Conservation (phyloP, 2,888 invertebrate genomes). For the Spodoptera picta region DNA sequence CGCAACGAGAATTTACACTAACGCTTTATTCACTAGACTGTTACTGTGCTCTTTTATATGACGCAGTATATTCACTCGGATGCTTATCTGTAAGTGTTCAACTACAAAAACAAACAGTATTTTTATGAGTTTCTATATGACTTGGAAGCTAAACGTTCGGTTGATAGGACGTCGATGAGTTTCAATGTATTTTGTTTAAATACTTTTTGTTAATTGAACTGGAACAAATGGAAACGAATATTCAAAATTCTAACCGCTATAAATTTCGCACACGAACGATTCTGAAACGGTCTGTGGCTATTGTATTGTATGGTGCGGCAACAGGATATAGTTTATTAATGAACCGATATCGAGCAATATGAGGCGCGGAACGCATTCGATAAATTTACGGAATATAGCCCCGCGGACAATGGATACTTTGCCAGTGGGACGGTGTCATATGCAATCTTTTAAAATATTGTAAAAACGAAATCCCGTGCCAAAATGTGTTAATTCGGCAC, state of each 20-base stretch:
- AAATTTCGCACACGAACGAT: constrained; percentile 72
- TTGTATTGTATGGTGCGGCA: constrained; percentile 72
- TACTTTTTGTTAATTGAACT: constrained; percentile 55
- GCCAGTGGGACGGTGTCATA: constrained; percentile 66
- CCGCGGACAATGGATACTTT: constrained; percentile 73
- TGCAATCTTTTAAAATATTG: constrained; percentile 77
- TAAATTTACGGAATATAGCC: constrained; percentile 75
- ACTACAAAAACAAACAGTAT: constrained; percentile 20
- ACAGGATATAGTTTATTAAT: constrained; percentile 81
- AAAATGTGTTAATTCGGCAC: constrained; percentile 79
- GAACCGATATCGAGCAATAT: constrained; percentile 78
- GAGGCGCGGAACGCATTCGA: constrained; percentile 71
- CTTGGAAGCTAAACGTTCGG: constrained; percentile 8
- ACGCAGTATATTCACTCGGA: constrained; percentile 16
- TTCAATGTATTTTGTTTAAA: constrained; percentile 14
- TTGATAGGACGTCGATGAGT: constrained; percentile 15
- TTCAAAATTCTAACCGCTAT: constrained; percentile 73
- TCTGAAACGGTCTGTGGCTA: constrained; percentile 71
- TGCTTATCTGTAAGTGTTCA: constrained; percentile 36
- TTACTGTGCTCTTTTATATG: constrained; percentile 30
- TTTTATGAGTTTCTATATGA: constrained; percentile 9
- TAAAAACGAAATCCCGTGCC: constrained; percentile 74
- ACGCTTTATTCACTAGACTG: constrained; percentile 58
- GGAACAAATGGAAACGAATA: constrained; percentile 54
- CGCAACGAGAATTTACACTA: constrained; percentile 70